These are phyloP conservation scores for Phocoena phocoena DNA, from an alignment of 2,113 vertebrate genomes.

Conservation along the genomic window DNA sequence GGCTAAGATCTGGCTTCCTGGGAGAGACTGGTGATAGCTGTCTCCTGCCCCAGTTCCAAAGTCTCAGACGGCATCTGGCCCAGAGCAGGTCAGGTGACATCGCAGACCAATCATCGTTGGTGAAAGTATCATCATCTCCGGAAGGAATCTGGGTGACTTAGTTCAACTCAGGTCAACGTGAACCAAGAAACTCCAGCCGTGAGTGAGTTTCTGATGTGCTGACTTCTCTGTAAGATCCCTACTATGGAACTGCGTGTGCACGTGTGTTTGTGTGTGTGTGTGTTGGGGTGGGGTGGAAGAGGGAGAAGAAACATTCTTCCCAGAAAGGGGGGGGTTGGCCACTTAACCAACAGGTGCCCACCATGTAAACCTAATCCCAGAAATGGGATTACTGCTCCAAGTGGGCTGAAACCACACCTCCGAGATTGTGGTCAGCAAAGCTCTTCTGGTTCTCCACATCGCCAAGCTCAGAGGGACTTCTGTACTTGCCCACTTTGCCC, in stretches of 20 bases:
- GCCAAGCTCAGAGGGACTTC: not conserved
- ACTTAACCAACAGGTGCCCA: too few species aligned
- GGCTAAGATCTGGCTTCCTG: not conserved
- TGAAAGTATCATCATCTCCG: too few species aligned
- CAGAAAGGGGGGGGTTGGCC: too few species aligned
- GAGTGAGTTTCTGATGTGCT: not conserved
- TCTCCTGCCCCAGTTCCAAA: not conserved
- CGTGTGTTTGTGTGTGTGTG: too few species aligned
- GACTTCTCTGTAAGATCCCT: not conserved
- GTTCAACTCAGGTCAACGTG: not conserved
- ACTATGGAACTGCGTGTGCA: not conserved
- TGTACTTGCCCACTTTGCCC: not conserved
- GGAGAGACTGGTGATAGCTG: not conserved
- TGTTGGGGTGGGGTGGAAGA: too few species aligned
- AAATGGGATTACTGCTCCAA: not conserved
- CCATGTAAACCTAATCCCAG: too few species aligned
- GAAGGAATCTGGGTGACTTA: not conserved
- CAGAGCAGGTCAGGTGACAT: not conserved
- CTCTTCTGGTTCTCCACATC: too few species aligned
- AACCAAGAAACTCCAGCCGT: not conserved
- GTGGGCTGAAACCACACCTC: not conserved
- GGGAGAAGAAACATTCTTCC: too few species aligned
- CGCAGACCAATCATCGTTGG: not conserved
- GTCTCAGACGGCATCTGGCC: not conserved
- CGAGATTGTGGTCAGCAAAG: fast-evolving